Evolutionary conservation across 2,797 vertebrate genomes (phyloP), one percentile per base, ranked within the genome.

Genomic region (Brotula barbata): DNA sequence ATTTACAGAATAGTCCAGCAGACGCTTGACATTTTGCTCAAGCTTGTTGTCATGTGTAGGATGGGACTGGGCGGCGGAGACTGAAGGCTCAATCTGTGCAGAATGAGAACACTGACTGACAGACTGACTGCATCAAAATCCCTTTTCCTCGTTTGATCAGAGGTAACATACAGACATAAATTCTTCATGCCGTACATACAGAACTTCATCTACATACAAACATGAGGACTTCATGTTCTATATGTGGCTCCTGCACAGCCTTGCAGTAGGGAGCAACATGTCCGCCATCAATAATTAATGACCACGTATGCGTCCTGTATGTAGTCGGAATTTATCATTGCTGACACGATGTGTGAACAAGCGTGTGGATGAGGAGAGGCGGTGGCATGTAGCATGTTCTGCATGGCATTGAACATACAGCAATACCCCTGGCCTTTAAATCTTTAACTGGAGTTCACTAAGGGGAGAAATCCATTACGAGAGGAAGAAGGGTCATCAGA

Each of bases 381-480:
- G 62, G 54, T 41, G 40, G 19, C 2, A 1, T 1, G 3, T 15
- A 10, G 22, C 64, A 44, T 57, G 69, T 63, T 73, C 56, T 10
- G 11, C 12, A 13, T 14, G 3, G 21, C 12, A 15, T 2, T 2
- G 43, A 19, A 57, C 40, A 23, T 66, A 46, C 36, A 59, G 21
- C 48, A 49, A 57, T 9, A 41, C 10, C 23, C 34, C 50, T 46
- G 23, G 44, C 64, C 68, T 83, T 79, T 83, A 58, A 82, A 77
- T 74, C 50, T 75, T 77, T 68, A 78, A 85, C 58, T 55, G 72
- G 46, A 57, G 50, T 67, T 81, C 54, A 60, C 66, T 63, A 15
- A n/a, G 57, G 69, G 60, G 37, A 71, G 42, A 39, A 68, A 76
- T 83, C 67, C 61, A 75, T 83, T 80, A 77, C 42, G 54, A 58